These are phyloP conservation scores for Callipepla californica DNA, from an alignment of 2,113 vertebrate species.

Conservation along the genomic window DNA sequence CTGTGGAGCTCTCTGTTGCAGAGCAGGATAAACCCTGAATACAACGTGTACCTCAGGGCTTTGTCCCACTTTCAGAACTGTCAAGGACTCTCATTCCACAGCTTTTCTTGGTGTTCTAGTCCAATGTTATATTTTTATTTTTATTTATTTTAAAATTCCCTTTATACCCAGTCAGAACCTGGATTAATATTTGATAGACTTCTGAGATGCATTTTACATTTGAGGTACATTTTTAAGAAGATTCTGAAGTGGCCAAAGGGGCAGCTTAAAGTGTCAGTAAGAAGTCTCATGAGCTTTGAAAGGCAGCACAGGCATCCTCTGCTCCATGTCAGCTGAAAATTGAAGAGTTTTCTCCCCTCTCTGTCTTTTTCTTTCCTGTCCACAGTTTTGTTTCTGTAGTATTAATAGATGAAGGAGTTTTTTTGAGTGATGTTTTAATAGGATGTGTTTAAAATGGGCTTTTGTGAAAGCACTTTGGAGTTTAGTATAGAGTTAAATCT, in stretches of 20 bases:
- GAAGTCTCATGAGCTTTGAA: not conserved
- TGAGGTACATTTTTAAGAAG: not conserved
- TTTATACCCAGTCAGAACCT: not conserved
- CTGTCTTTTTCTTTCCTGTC: not conserved
- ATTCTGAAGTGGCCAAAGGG: not conserved
- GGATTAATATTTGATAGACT: not conserved
- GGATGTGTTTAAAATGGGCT: not conserved
- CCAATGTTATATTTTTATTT: not conserved
- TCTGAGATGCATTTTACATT: not conserved
- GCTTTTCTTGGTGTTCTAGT: not conserved
- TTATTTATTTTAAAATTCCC: not conserved
- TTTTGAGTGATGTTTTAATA: not conserved
- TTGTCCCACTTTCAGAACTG: not conserved
- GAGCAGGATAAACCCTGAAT: not conserved
- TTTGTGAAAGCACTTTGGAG: not conserved
- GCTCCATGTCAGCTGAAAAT: not conserved
- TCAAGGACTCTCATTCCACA: accelerated
- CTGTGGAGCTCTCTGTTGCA: not conserved
- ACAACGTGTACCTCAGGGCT: not conserved
- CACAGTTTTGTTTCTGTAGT: not conserved
- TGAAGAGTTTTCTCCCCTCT: not conserved
- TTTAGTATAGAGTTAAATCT: not conserved
- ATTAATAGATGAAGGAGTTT: not conserved
- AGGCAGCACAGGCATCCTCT: not conserved
- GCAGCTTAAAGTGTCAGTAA: not conserved